Percentiles rank a stretch among this genome's conserved stretches.
Conservation (phyloP, 2,797 vertebrate species). For the Hemibagrus guttatus region DNA sequence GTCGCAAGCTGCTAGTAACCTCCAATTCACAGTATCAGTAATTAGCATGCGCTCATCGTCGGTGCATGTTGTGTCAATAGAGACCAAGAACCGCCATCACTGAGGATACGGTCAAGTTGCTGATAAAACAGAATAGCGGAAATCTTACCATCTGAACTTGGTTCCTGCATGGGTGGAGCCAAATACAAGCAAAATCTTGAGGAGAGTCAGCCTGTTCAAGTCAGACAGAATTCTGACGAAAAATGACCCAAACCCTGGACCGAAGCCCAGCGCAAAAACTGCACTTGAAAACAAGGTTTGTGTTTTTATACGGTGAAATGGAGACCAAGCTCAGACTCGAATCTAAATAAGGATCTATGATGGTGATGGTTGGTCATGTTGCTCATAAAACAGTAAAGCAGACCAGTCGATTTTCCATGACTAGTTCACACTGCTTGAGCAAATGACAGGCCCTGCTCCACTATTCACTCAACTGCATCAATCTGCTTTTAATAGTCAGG, state of each 20-base stretch:
- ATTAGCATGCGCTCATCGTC: background rate
- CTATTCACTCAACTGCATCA: background rate
- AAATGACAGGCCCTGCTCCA: background rate
- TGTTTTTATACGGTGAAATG: background rate
- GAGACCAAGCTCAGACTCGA: background rate
- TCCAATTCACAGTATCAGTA: background rate
- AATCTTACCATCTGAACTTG: background rate
- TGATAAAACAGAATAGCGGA: background rate
- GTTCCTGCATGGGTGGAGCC: background rate
- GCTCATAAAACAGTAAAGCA: background rate
- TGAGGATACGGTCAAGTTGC: background rate
- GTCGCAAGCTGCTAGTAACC: background rate
- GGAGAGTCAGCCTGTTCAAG: background rate
- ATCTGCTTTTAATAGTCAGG: background rate
- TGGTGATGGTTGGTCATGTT: background rate
- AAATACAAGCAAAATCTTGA: background rate
- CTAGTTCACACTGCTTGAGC: background rate
- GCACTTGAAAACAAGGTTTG: background rate
- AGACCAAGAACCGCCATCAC: background rate
- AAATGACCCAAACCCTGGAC: background rate
- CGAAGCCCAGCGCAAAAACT: background rate
- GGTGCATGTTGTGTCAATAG: background rate
- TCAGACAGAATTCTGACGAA: background rate
- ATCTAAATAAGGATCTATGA: background rate
- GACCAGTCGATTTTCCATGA: background rate